Conservation (phyloP, 2,888 invertebrate species). For the Rhimphoctona megacephalus region DNA sequence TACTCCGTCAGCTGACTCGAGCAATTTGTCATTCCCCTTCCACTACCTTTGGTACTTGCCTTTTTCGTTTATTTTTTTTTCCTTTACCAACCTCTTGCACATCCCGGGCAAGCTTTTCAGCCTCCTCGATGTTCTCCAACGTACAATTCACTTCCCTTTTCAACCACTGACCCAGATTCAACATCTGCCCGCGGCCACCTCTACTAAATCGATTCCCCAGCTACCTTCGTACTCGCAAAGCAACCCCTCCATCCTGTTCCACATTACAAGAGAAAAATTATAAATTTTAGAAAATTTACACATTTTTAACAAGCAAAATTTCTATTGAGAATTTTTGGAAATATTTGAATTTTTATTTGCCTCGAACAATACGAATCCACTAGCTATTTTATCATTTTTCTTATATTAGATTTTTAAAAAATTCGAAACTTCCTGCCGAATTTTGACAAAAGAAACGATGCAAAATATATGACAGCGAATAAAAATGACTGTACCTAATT, state of each 20-base stretch:
- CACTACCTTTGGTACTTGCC: not conserved
- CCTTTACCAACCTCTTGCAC: constrained; percentile 61
- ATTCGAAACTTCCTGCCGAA: too few relatives aligned
- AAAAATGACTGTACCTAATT: not conserved
- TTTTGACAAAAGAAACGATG: not conserved
- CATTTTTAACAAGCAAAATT: not conserved
- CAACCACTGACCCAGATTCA: constrained; percentile 73
- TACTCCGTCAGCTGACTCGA: constrained; percentile 28
- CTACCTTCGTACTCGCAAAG: not conserved
- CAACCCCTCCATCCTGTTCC: not conserved
- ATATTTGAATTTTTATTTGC: not conserved
- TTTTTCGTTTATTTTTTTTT: constrained; percentile 45
- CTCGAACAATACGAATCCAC: not conserved
- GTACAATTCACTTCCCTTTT: constrained; percentile 64
- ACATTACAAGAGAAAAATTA: not conserved
- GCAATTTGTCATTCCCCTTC: constrained; percentile 55
- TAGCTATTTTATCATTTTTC: not conserved
- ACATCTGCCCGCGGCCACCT: constrained; percentile 27
- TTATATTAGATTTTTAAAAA: not conserved
- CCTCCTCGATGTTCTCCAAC: constrained; percentile 23
- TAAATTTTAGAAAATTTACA: not conserved
- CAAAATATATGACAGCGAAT: not conserved
- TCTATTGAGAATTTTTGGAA: not conserved
- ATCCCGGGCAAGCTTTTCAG: constrained; percentile 65
- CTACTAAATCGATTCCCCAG: constrained; percentile 52